Evolutionary conservation across 2,888 invertebrate genomes (phyloP), one percentile per base, ranked within the genome.

Genomic region (Nymphalis urticae): DNA sequence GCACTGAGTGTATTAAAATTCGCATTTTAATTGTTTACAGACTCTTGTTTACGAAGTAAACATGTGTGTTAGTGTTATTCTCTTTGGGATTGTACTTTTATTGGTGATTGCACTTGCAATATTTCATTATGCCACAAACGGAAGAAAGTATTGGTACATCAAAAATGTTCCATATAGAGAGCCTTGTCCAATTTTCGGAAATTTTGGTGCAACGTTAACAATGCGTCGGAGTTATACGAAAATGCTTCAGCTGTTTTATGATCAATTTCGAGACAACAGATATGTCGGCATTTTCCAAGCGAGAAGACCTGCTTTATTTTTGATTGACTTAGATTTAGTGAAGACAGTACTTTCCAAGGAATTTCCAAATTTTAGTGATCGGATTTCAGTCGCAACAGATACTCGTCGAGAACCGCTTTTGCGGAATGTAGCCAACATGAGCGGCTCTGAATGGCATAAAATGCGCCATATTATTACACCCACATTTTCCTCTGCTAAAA

Each of bases 171-270:
- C 89, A 1, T 92, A 89, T 72, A 86, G 86, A 76, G 90, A 92
- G 73, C 93, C 93, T 47, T 92, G 90, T 64, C 93, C 93, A 2
- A 82, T 93, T 76, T 90, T 93, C 69, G 93, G 93, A n/a, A 92
- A 93, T 76, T 92, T 93, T 72, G 92, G 91, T 48, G 87, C 91
- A 13, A 88, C 87, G 5, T 83, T 92, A 62, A 87, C 82, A 1
- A 88, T 89, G 88, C 85, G 85, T 62, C 79, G 75, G 62, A 92
- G 92, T 76, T 92, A 92, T 73, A 82, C 89, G 17, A 83, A 81
- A 62, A 92, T 84, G 87, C 79, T 92, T 27, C 82, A 88, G 70
- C 83, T 77, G 77, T 89, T 91, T 72, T 92, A 92, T 73, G 82
- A 90, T 58, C 79, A 74, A 59, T 92, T 82, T 76, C 80, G 82